These are phyloP conservation scores for Mycetomoellerius zeteki DNA, from an alignment of 1,140 invertebrate species.

Conservation along the genomic window DNA sequence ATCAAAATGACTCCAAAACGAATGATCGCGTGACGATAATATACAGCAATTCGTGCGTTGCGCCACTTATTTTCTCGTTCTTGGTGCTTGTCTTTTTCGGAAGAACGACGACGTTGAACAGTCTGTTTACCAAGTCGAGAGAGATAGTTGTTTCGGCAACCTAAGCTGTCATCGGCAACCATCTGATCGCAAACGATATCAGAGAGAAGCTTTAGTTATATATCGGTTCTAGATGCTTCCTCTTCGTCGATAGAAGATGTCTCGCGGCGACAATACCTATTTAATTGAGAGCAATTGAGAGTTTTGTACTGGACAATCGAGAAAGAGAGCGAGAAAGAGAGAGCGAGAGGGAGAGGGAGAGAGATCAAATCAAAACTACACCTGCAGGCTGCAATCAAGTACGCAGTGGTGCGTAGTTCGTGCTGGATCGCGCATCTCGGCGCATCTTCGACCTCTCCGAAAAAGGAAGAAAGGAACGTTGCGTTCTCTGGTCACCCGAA, in stretches of 20 bases:
- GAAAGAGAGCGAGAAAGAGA: not conserved
- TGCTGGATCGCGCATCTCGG: not conserved
- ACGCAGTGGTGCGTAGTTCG: not conserved
- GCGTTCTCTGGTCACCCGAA: not conserved
- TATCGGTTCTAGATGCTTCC: not conserved
- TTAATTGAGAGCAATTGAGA: not conserved
- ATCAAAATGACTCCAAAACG: conserved; percentile 5
- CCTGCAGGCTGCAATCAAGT: not conserved
- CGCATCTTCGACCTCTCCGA: not conserved
- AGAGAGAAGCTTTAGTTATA: no score
- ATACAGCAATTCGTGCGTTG: not conserved
- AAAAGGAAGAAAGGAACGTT: not conserved
- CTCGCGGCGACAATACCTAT: not conserved
- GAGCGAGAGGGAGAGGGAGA: not conserved
- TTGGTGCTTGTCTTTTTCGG: not conserved
- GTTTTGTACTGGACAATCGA: not conserved
- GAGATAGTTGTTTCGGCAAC: not conserved
- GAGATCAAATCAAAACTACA: not conserved
- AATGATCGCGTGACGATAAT: not conserved
- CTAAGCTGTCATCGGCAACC: no score
- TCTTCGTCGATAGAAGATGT: not conserved
- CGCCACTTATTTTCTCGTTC: not conserved
- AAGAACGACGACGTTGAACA: not conserved
- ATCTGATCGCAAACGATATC: not conserved
- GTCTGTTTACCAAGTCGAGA: not conserved